phyloP scores from a whole-genome alignment of 2,888 invertebrate species.

The Nemapogon koenigi region DNA sequence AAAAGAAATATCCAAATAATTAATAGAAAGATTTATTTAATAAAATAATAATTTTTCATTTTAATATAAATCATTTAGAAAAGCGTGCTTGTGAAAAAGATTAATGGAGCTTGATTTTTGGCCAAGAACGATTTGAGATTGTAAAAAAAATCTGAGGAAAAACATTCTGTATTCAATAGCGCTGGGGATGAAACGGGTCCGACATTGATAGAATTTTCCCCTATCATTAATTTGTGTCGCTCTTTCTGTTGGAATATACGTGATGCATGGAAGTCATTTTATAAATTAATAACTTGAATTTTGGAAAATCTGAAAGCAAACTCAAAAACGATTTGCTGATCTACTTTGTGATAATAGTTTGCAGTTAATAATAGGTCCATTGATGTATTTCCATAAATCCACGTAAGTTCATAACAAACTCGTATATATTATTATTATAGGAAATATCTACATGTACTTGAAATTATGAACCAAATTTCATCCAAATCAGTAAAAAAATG shows the following conservation, averaged over 20 bases:
- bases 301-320: too few relatives aligned
- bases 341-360: too few relatives aligned
- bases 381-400: too few relatives aligned
- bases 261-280: too few relatives aligned
- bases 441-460: too few relatives aligned
- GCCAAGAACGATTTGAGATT: conserved; percentile 7
- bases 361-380: too few relatives aligned
- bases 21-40: conserved; percentile 3
- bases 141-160: conserved; percentile 6
- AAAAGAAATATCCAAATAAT: conserved; percentile 1
- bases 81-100: conserved; percentile 10
- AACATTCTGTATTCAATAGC: conserved; percentile 8
- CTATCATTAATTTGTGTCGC: conserved; percentile 2
- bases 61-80: conserved; percentile 8
- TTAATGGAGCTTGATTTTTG: conserved; percentile 8
- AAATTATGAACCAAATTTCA: too few relatives aligned
- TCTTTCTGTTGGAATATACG: neutral
- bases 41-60: conserved; percentile 6
- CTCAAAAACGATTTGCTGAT: too few relatives aligned
- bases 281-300: too few relatives aligned
- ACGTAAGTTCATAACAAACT: too few relatives aligned
- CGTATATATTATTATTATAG: too few relatives aligned
- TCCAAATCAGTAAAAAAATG: too few relatives aligned
- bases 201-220: conserved; percentile 9
- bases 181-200: conserved; percentile 8